A percentile compares a stretch with the other conserved stretches of the same genome.
phyloP scores from a whole-genome alignment of 1,140 invertebrate species.

The Neuroterus valhalla region DNA sequence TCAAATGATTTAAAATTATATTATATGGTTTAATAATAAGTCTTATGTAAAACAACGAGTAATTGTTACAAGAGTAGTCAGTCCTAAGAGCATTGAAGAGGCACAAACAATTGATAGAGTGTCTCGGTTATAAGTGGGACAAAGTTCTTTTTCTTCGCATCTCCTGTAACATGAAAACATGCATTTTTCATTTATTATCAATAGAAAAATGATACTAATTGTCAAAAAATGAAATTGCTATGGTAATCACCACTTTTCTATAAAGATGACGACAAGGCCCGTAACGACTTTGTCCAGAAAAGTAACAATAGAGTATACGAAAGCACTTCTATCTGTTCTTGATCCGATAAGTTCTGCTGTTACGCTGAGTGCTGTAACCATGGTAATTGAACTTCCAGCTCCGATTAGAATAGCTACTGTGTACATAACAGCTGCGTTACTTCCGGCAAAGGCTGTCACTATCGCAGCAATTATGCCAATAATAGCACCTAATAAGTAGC shows the following conservation, averaged over 20 bases:
- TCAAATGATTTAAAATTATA: neutral
- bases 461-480: slow-evolving; percentile 65
- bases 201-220: slow-evolving; percentile 1
- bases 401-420: slow-evolving; percentile 76
- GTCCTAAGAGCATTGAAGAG: slow-evolving; percentile 81
- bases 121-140: slow-evolving; percentile 85
- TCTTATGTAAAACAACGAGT: slow-evolving; percentile 46
- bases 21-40: neutral
- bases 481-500: slow-evolving; percentile 66
- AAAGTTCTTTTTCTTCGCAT: slow-evolving; percentile 79
- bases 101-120: slow-evolving; percentile 86
- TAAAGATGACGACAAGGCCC: slow-evolving; percentile 89
- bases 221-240: slow-evolving; percentile 34
- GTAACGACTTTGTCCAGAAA: slow-evolving; percentile 95
- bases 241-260: slow-evolving; percentile 83
- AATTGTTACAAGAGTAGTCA: slow-evolving; percentile 75
- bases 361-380: slow-evolving; percentile 92
- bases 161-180: slow-evolving; percentile 75
- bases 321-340: slow-evolving; percentile 91
- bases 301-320: slow-evolving; percentile 95
- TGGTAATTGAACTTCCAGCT: slow-evolving; percentile 89
- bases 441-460: slow-evolving; percentile 63
- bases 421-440: slow-evolving; percentile 62
- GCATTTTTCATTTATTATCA: slow-evolving; percentile 12
- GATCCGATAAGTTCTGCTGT: slow-evolving; percentile 93